These are phyloP conservation scores for Bostrychus sinensis DNA, from an alignment of 2,113 vertebrate genomes.

Conservation along the genomic window DNA sequence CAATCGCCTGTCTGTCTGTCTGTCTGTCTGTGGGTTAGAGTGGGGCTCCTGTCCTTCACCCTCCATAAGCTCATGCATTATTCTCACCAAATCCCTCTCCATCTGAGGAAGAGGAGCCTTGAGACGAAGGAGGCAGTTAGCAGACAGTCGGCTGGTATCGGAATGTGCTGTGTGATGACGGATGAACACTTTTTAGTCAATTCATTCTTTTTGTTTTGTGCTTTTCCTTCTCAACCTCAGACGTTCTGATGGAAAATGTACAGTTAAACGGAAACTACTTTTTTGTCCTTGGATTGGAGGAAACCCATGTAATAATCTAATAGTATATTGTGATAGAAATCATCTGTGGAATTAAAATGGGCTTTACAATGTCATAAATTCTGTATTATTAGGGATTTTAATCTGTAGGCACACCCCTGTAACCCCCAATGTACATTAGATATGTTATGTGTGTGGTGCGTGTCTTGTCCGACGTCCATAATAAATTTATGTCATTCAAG, in stretches of 20 bases:
- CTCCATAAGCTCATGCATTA: slow-evolving; percentile 63
- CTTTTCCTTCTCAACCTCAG: slow-evolving; percentile 21
- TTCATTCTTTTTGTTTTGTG: background rate
- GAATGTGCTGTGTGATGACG: slow-evolving; percentile 34
- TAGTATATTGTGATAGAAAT: too few relatives aligned
- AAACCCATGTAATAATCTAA: too few relatives aligned
- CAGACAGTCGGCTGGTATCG: slow-evolving; percentile 33
- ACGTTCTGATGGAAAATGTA: slow-evolving; percentile 27
- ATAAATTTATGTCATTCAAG: too few relatives aligned
- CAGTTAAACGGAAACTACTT: too few relatives aligned
- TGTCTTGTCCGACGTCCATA: too few relatives aligned
- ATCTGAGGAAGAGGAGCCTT: slow-evolving; percentile 32
- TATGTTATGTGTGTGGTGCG: too few relatives aligned
- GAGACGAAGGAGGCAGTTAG: slow-evolving; percentile 30
- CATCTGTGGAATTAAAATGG: too few relatives aligned
- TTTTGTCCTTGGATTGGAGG: too few relatives aligned
- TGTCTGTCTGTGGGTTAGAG: slow-evolving; percentile 21
- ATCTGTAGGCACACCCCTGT: too few relatives aligned
- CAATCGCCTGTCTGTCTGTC: slow-evolving; percentile 30
- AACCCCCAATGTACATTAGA: too few relatives aligned
- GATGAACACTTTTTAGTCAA: slow-evolving; percentile 24
- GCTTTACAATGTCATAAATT: too few relatives aligned
- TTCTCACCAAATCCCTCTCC: slow-evolving; percentile 50
- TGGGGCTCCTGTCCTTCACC: slow-evolving; percentile 48
- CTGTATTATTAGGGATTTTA: too few relatives aligned